A percentile compares a stretch with the other conserved stretches of the same genome.
Evolutionary conservation across 2,113 vertebrate species (phyloP).

Genomic region (human): GRCh38 chr2:12688501-12689000

Average conservation of each 20-base stretch:
- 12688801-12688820: neutral
- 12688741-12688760: neutral
- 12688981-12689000: neutral
- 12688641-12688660: neutral
- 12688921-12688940: neutral
- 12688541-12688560: too few species aligned
- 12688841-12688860: neutral
- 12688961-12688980: neutral
- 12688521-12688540: neutral
- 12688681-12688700: neutral
- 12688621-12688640: neutral
- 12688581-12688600: rapidly evolving
- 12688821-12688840: neutral
- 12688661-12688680: neutral
- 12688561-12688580: rapidly evolving
- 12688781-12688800: neutral
- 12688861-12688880: neutral
- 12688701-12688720: neutral
- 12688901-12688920: too few species aligned
- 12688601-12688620: neutral
- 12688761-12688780: neutral
- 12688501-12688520: neutral
- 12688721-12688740: neutral
- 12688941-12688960: neutral
- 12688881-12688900: neutral